Conservation (phyloP, 2,888 invertebrate species). For the Drosophila seclusa region DNA sequence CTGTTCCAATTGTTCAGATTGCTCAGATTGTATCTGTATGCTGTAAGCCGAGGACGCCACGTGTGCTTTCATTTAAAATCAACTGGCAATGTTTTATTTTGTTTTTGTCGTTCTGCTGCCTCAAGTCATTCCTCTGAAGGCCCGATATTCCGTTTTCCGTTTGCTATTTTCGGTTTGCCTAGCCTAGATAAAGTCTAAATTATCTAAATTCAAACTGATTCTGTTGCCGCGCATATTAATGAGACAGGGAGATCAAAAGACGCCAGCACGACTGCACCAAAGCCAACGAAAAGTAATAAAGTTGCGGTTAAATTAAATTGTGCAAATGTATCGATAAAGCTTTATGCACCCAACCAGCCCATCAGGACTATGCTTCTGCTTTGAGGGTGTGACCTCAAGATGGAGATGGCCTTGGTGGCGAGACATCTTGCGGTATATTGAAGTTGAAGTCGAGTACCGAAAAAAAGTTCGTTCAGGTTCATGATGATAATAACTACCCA, state of each 20-base stretch:
- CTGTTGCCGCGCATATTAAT: slow-evolving; percentile 74
- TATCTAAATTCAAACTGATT: slow-evolving; percentile 78
- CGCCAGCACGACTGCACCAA: slow-evolving; percentile 57
- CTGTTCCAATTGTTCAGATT: slow-evolving; percentile 64
- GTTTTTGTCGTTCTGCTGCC: slow-evolving; percentile 24
- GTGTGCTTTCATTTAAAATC: slow-evolving; percentile 75
- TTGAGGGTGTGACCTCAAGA: not conserved
- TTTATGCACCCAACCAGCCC: slow-evolving; percentile 48
- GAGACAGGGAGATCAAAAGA: slow-evolving; percentile 64
- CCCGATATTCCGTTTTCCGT: slow-evolving; percentile 24
- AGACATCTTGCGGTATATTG: slow-evolving; percentile 29
- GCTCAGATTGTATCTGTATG: slow-evolving; percentile 26
- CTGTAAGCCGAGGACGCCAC: slow-evolving; percentile 55
- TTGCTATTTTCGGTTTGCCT: slow-evolving; percentile 38
- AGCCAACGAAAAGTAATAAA: slow-evolving; percentile 71
- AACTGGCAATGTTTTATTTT: slow-evolving; percentile 68
- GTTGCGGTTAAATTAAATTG: slow-evolving; percentile 78
- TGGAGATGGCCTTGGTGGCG: not conserved
- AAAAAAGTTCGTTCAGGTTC: slow-evolving; percentile 3
- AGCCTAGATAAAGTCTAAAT: slow-evolving; percentile 70
- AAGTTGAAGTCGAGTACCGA: slow-evolving; percentile 9
- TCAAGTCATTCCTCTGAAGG: slow-evolving; percentile 15
- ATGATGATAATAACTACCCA: slow-evolving; percentile 12
- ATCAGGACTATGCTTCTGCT: not conserved
- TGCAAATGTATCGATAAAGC: slow-evolving; percentile 76